Conservation (phyloP, 2,113 vertebrate species). For the Psammodynastes pulverulentus region DNA sequence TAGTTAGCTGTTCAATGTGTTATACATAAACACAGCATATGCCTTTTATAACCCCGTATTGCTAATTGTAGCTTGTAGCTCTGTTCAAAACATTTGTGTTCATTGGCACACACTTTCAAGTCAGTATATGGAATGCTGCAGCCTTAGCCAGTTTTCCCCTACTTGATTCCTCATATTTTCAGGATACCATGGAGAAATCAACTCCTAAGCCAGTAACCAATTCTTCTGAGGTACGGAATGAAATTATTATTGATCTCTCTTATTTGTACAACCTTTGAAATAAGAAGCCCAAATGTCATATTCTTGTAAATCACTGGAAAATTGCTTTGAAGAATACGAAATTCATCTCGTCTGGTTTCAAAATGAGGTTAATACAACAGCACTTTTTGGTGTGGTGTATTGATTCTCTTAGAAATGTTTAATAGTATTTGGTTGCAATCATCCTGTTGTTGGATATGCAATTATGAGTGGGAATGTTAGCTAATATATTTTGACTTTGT, state of each 20-base stretch:
- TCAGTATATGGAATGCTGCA: not conserved
- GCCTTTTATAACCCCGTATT: not conserved
- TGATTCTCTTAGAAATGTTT: not conserved
- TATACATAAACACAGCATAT: not conserved
- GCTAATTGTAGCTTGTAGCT: not conserved
- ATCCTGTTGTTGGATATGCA: not conserved
- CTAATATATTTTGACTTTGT: not conserved
- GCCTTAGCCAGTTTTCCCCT: not conserved
- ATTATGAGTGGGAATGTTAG: not conserved
- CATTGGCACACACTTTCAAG: not conserved
- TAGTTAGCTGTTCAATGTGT: not conserved
- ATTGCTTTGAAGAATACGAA: not conserved
- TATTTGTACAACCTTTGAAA: not conserved
- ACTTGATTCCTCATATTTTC: not conserved
- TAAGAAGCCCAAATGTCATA: not conserved
- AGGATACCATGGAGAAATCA: not conserved
- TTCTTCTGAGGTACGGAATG: not conserved
- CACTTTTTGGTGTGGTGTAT: not conserved
- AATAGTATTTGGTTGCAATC: not conserved
- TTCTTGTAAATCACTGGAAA: not conserved
- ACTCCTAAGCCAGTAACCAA: not conserved
- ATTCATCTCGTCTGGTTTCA: not conserved
- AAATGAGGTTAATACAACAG: not conserved
- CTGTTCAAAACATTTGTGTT: not conserved
- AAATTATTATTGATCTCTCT: not conserved